Evolutionary conservation across 2,888 invertebrate genomes (phyloP), one percentile per base, ranked within the genome.

Genomic region (Miltochrista miniata): DNA sequence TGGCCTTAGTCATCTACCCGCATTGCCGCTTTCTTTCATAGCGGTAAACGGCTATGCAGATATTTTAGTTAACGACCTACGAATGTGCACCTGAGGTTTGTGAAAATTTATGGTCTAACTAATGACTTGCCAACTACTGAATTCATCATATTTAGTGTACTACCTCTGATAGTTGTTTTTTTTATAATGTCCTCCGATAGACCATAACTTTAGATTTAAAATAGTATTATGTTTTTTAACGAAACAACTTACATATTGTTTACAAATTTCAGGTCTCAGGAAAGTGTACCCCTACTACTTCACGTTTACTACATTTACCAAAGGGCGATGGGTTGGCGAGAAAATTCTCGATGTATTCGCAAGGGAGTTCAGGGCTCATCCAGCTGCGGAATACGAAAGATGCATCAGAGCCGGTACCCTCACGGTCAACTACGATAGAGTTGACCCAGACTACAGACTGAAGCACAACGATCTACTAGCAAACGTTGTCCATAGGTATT

Each of bases 251-350:
- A 61, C 13, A 43, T 15, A 43, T 11, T 2, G 31, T 54, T 59
- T 24, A 4, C 3, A 38, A 38, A 46, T 80, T 76, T 15, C 93
- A 97, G 98, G 98, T 69, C 93, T 98, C 68, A 93, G 98, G 67
- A 98, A 99, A 93, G 98, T 99, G 1, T 98, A 98, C 84, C 99
- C 99, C 0, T 99, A 99, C 92, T 97, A 97, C 90, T 99, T 98
- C 92, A 98, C 97, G 56, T 99, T 98, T 90, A 97, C 97, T 58
- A 98, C 98, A 35, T 98, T 97, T 91, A 98, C 98, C 56, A 99
- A 99, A 91, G 98, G 98, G 8, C 94, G 98, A 72, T 99, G 98
- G 98, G 97, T 98, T 2, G 98, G 98, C 3, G 97, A 97, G 85
- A 96, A 96, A 81, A 96, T 99, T 66, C 92, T 97, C 63, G 98